Evolutionary conservation across 2,113 vertebrate species (phyloP).

Genomic region (Cathartes aura): DNA sequence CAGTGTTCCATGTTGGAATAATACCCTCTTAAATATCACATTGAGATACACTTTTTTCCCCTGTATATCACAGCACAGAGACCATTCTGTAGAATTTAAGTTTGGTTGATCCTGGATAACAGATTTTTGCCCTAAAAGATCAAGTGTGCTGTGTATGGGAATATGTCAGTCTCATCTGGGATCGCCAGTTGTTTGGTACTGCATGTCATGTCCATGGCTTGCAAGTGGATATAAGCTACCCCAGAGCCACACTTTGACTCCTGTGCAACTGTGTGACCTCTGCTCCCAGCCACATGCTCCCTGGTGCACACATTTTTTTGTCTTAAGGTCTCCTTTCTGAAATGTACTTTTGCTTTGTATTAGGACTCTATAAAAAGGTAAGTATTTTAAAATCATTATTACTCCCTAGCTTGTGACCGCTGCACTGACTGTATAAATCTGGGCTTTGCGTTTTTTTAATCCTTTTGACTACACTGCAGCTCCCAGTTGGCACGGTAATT

Average conservation of each 20-base stretch:
- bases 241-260: background rate
- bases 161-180: background rate
- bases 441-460: background rate
- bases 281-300: background rate
- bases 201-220: background rate
- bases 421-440: background rate
- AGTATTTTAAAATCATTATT: background rate
- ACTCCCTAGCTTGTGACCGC: background rate
- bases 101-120: background rate
- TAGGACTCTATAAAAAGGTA: background rate
- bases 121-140: background rate
- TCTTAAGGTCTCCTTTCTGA: background rate
- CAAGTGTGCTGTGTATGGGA: background rate
- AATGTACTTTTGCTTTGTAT: background rate
- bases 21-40: background rate
- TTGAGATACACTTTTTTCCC: background rate
- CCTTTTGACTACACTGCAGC: background rate
- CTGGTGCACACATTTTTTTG: too few species aligned
- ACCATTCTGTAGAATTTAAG: background rate
- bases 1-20: background rate
- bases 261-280: background rate
- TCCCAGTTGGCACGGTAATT: background rate
- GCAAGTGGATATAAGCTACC: background rate
- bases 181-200: background rate
- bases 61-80: background rate